Conservation (phyloP, 2,888 invertebrate species). For the Rhamphomyia laevipes region DNA sequence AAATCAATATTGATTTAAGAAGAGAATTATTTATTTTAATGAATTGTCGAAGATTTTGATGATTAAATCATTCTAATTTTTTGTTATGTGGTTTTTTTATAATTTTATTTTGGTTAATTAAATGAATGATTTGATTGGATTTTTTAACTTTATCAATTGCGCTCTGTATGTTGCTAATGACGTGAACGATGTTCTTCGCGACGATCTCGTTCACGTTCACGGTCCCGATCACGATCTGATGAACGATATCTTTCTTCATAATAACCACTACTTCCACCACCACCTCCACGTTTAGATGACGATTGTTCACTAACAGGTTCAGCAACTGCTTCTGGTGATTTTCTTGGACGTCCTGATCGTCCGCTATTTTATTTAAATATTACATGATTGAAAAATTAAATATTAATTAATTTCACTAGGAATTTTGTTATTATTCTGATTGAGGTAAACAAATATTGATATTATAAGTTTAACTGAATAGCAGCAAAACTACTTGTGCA, state of each 20-base stretch:
- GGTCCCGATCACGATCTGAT: slow-evolving; percentile 53
- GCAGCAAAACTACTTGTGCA: no score
- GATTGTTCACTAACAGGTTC: slow-evolving; percentile 33
- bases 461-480: background rate
- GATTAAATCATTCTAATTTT: no score
- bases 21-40: no score
- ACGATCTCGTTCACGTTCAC: slow-evolving; percentile 52
- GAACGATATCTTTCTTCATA: slow-evolving; percentile 79
- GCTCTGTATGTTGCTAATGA: slow-evolving; percentile 37
- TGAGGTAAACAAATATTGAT: background rate
- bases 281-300: slow-evolving; percentile 40
- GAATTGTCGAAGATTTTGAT: no score
- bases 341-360: slow-evolving; percentile 40
- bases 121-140: no score
- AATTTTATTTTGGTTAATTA: no score
- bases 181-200: slow-evolving; percentile 58
- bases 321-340: slow-evolving; percentile 42
- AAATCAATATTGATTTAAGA: no score
- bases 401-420: background rate
- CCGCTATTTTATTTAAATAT: slow-evolving; percentile 21
- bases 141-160: background rate
- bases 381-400: slow-evolving; percentile 3
- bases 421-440: no score
- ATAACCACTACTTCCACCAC: slow-evolving; percentile 38
- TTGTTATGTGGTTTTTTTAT: no score